Percentiles rank a stretch among this genome's conserved stretches.
phyloP scores from a whole-genome alignment of 2,113 vertebrate species.

The Centropus unirufus region DNA sequence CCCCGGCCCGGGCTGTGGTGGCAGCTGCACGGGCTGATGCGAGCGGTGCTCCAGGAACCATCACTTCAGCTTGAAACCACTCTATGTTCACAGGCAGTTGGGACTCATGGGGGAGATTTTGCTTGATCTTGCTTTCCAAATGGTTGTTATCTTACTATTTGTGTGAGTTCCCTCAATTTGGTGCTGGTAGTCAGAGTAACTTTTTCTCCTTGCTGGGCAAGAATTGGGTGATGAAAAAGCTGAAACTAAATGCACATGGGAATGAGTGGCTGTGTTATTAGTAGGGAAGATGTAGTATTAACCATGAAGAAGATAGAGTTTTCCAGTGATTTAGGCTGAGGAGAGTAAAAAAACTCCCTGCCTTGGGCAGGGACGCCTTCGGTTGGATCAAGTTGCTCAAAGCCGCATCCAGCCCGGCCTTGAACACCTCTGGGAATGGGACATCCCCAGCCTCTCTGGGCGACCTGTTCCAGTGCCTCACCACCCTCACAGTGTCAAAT shows the following conservation, averaged over 20 bases:
- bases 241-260: rapidly evolving
- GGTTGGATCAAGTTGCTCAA: too few species aligned
- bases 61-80: background rate
- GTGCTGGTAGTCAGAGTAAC: background rate
- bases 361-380: too few species aligned
- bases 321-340: background rate
- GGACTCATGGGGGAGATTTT: background rate
- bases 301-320: background rate
- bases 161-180: background rate
- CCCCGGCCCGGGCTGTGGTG: background rate
- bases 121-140: background rate
- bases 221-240: background rate
- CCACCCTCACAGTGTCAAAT: too few species aligned
- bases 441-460: too few species aligned
- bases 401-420: too few species aligned
- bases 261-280: background rate
- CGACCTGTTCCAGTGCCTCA: too few species aligned
- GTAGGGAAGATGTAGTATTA: background rate
- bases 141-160: background rate
- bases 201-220: background rate
- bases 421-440: too few species aligned
- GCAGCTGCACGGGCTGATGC: background rate
- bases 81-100: background rate
- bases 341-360: background rate
- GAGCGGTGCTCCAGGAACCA: background rate